Base-by-base conservation (phyloP, 2,797 vertebrate species). In the Sebastes matsubarae region DNA sequence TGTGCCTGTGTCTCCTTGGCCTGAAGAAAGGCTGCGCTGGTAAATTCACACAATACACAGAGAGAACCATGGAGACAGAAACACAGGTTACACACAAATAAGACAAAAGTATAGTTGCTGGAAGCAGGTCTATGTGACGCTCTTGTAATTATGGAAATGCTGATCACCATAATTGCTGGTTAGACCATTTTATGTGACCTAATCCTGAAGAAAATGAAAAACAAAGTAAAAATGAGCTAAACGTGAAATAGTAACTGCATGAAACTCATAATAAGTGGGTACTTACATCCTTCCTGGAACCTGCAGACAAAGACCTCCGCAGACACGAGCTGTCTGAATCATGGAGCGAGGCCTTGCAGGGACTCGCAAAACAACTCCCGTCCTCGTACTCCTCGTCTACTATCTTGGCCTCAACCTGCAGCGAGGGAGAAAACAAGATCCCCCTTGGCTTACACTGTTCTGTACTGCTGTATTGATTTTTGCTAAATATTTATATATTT, bases 401-500 rank as follows among this genome's bases (percentile, higher is more conserved):
- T 61, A 83, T 90, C 84, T 92, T 87, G 64, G 91, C 93, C 85
- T 94, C 88, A 66, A 93, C 88, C 93, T 95, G 81, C 52, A 59
- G 46, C 67, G 65, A 79, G 29, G 54, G 57, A 78, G 64, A 82
- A 86, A 83, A 74, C 59, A 88, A 75, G 18, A 86, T 80, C 70
- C 81, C 83, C 66, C 46, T 74, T 69, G 84, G 79, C 83, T 84
- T 70, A 68, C 72, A 71, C 38, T 86, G 84, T 80, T 66, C 86
- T 83, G 64, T 75, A 75, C 57, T 83, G 77, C 54, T 25, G 67
- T 84, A 88, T 91, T 86, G 84, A 92, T 88, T 85, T 70, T 68
- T 60, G 67, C 61, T 34, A 29, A 68, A 84, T 82, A 85, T 85
- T 84, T 87, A 85, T 86, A 77, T 86, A 87, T 91, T 85, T 83